These are phyloP conservation scores for Pseudeuparius sepicola DNA, from an alignment of 2,888 invertebrate species.

Conservation along the genomic window DNA sequence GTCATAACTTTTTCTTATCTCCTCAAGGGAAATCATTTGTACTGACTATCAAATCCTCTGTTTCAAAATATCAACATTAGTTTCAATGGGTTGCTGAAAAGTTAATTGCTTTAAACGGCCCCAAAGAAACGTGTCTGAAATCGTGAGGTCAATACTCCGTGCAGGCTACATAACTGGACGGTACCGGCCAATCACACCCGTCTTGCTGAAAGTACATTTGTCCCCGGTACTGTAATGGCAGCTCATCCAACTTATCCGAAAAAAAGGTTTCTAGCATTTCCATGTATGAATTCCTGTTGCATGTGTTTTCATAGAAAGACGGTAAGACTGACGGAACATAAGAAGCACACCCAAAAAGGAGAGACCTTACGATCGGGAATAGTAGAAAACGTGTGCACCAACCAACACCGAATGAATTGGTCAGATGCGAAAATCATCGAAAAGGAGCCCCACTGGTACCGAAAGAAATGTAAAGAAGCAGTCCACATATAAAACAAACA, in stretches of 20 bases:
- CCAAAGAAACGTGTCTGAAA: slow-evolving; percentile 1
- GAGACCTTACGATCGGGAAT: too few relatives aligned
- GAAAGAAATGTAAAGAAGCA: too few relatives aligned
- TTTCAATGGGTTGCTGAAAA: not conserved
- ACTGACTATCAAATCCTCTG: slow-evolving; percentile 3
- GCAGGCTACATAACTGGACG: slow-evolving; percentile 1
- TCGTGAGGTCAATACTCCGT: not conserved
- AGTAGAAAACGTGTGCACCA: too few relatives aligned
- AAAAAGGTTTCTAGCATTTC: slow-evolving; percentile 2
- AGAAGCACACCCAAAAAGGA: too few relatives aligned
- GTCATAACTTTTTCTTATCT: slow-evolving; percentile 3
- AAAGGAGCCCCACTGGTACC: too few relatives aligned
- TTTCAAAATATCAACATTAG: slow-evolving; percentile 2
- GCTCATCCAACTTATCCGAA: slow-evolving; percentile 2
- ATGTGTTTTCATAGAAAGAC: too few relatives aligned
- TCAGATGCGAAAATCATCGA: too few relatives aligned
- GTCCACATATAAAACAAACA: too few relatives aligned
- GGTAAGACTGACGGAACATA: too few relatives aligned
- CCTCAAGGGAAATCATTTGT: not conserved
- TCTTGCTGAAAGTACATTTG: slow-evolving; percentile 3
- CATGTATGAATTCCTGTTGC: slow-evolving; percentile 3
- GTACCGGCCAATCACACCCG: not conserved
- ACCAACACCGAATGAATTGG: too few relatives aligned
- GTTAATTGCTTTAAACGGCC: slow-evolving; percentile 2
- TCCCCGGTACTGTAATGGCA: slow-evolving; percentile 1